A percentile compares a stretch with the other conserved stretches of the same genome.
Evolutionary conservation across 2,797 vertebrate genomes (phyloP).

Genomic region (Diceros bicornis): DNA sequence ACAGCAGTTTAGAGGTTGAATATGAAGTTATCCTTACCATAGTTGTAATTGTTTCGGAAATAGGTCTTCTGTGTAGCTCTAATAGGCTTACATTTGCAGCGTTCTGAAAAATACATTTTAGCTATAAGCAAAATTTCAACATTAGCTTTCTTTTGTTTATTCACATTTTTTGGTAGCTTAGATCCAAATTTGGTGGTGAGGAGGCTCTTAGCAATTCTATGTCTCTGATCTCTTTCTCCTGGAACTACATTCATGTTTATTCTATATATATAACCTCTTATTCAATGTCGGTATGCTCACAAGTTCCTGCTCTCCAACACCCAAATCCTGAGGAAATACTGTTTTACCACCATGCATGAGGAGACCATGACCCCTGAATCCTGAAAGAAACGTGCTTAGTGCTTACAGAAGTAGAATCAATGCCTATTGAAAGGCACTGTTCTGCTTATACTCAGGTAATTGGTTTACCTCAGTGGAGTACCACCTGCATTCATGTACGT

Average conservation of each 20-base stretch:
- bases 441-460: neutral
- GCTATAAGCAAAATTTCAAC: conserved; percentile 46
- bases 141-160: neutral
- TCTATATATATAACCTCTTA: neutral
- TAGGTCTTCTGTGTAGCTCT: conserved; percentile 94
- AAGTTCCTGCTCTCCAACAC: neutral
- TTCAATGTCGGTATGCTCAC: neutral
- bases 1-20: neutral
- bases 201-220: neutral
- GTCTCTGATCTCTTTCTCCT: neutral
- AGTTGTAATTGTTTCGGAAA: conserved; percentile 97
- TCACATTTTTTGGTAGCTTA: neutral
- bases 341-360: neutral
- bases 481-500: neutral
- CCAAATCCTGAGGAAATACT: neutral
- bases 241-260: neutral
- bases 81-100: conserved; percentile 95
- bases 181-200: neutral
- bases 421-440: neutral
- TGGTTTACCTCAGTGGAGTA: neutral
- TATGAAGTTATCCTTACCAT: conserved; percentile 91
- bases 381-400: neutral
- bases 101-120: conserved; percentile 91
- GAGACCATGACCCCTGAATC: neutral
- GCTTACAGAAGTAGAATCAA: neutral